phyloP scores from a whole-genome alignment of 2,113 vertebrate genomes.

The Notarius quadriscutis region DNA sequence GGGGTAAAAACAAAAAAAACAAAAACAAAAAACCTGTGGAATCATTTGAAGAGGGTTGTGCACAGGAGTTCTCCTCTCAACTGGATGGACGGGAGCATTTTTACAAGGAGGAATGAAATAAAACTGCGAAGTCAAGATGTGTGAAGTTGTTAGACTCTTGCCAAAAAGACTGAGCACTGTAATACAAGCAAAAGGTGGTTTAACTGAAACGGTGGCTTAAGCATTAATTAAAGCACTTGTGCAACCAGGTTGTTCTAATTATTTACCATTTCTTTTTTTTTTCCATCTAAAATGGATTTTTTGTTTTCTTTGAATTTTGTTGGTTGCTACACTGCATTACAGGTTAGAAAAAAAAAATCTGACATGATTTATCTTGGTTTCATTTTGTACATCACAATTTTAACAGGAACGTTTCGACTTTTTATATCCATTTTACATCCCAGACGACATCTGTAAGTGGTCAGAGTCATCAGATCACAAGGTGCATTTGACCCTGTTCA shows the following conservation, averaged over 20 bases:
- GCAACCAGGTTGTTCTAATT: background rate
- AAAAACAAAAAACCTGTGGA: background rate
- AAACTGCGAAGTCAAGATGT: background rate
- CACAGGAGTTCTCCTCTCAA: background rate
- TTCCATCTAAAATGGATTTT: background rate
- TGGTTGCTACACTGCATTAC: background rate
- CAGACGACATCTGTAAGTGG: background rate
- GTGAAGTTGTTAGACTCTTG: background rate
- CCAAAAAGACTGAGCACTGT: background rate
- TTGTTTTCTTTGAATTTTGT: background rate
- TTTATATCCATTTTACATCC: background rate
- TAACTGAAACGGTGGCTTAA: background rate
- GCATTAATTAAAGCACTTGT: background rate
- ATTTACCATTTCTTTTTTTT: background rate
- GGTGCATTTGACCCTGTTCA: background rate
- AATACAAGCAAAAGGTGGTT: background rate
- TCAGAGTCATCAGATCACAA: background rate
- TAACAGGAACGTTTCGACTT: background rate
- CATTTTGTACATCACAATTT: background rate
- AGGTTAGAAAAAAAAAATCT: background rate
- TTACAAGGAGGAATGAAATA: background rate
- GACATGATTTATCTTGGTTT: background rate
- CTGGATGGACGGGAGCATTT: background rate
- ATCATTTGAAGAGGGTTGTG: background rate
- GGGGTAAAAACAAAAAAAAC: no score